These are phyloP conservation scores for Thaumatotibia leucotreta DNA, from an alignment of 1,140 invertebrate genomes.

Conservation along the genomic window DNA sequence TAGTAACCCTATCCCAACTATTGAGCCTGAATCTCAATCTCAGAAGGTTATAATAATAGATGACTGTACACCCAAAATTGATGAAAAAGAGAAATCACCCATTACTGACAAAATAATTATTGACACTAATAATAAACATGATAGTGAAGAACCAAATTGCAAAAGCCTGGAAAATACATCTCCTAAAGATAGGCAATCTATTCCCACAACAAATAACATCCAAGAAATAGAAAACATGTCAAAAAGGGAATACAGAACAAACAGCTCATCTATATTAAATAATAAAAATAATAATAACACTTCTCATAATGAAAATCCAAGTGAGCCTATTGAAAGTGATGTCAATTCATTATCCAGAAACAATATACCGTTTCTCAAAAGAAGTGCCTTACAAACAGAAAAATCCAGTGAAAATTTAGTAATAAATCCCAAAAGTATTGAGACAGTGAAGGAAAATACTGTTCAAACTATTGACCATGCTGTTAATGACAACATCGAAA, in stretches of 20 bases:
- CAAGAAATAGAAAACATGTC: slow-evolving; percentile 8
- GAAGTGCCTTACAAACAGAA: slow-evolving; percentile 25
- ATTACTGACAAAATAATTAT: slow-evolving; percentile 15
- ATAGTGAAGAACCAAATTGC: slow-evolving; percentile 25
- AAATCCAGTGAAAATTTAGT: not conserved
- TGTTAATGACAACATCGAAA: slow-evolving; percentile 17
- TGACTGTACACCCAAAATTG: slow-evolving; percentile 11
- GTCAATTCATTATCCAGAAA: not conserved
- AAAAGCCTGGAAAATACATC: slow-evolving; percentile 23
- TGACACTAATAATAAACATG: slow-evolving; percentile 5
- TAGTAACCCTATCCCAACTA: slow-evolving; percentile 19
- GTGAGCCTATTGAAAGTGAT: not conserved
- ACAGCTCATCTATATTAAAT: not conserved
- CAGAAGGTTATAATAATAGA: slow-evolving; percentile 2
- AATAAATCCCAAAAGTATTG: not conserved
- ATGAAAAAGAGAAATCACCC: slow-evolving; percentile 8
- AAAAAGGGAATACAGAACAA: not conserved
- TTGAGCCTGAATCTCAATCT: not conserved
- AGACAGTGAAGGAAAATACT: slow-evolving; percentile 14
- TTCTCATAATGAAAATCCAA: slow-evolving; percentile 3
- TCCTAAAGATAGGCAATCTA: not conserved
- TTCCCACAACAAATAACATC: slow-evolving; percentile 7
- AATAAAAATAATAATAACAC: not conserved
- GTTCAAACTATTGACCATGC: slow-evolving; percentile 20
- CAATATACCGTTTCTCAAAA: slow-evolving; percentile 47